phyloP scores from a whole-genome alignment of 2,113 vertebrate species.

The Blennius ocellaris region DNA sequence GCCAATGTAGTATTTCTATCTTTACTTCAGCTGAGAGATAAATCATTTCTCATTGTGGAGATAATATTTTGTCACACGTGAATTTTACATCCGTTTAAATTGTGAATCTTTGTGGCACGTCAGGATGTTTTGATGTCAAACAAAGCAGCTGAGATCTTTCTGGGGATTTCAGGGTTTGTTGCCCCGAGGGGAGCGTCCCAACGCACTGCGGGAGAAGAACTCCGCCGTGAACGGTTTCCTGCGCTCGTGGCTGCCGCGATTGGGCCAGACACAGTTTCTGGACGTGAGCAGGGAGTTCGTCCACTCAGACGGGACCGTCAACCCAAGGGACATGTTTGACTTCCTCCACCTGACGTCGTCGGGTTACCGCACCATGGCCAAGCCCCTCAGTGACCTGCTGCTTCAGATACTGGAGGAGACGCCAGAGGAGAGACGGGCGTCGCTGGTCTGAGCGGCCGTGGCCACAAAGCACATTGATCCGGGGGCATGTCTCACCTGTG shows the following conservation, averaged over 20 bases:
- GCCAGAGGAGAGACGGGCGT: slow-evolving; percentile 92
- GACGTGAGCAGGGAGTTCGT: slow-evolving; percentile 90
- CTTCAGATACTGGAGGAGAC: slow-evolving; percentile 97
- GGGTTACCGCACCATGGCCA: slow-evolving; percentile 90
- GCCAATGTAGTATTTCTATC: too few relatives aligned
- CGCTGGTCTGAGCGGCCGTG: slow-evolving; percentile 87
- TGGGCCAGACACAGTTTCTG: slow-evolving; percentile 90
- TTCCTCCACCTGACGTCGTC: slow-evolving; percentile 95
- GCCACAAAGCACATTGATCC: slow-evolving; percentile 30
- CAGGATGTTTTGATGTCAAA: too few relatives aligned
- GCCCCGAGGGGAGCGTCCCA: slow-evolving; percentile 95
- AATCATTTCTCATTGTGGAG: too few relatives aligned
- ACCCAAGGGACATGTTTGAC: slow-evolving; percentile 95
- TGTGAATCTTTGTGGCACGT: too few relatives aligned
- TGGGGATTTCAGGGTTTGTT: slow-evolving; percentile 88
- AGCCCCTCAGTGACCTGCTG: slow-evolving; percentile 95
- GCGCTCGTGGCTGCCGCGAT: slow-evolving; percentile 87
- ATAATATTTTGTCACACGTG: too few relatives aligned
- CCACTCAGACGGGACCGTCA: slow-evolving; percentile 95
- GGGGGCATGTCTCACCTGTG: slow-evolving; percentile 54
- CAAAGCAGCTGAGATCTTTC: neutral
- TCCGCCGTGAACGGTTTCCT: slow-evolving; percentile 89
- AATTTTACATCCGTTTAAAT: too few relatives aligned
- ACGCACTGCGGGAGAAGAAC: slow-evolving; percentile 95
- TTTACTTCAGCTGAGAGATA: too few relatives aligned